Percentiles rank a stretch among this genome's conserved stretches.
Evolutionary conservation across 1,140 invertebrate species (phyloP).

Genomic region (Psilanteris sp.): DNA sequence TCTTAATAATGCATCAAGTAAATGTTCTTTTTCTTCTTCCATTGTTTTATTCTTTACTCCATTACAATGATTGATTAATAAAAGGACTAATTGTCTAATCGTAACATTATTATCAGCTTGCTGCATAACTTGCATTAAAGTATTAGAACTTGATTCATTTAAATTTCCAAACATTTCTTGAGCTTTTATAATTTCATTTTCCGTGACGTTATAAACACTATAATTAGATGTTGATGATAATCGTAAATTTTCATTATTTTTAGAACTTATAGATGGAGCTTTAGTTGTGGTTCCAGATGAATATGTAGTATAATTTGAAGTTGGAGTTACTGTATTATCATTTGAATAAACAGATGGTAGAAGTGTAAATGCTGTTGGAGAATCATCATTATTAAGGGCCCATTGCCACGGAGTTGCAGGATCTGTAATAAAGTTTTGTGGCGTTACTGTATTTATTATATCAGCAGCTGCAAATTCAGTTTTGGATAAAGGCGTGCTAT

Average conservation of each 20-base stretch:
- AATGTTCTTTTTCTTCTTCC: conserved; percentile 83
- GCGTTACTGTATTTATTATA: conserved; percentile 60
- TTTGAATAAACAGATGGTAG: conserved; percentile 67
- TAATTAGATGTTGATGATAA: conserved; percentile 28
- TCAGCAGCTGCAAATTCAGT: conserved; percentile 48
- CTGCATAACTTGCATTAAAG: conserved; percentile 88
- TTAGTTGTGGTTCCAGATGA: conserved; percentile 71
- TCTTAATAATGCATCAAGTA: conserved; percentile 84
- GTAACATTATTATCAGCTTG: conserved; percentile 88
- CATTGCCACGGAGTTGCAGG: conserved; percentile 72
- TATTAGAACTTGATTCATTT: conserved; percentile 86
- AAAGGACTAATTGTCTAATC: conserved; percentile 85
- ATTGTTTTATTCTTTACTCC: conserved; percentile 83
- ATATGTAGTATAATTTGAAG: conserved; percentile 55
- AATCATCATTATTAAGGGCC: conserved; percentile 70
- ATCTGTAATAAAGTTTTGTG: conserved; percentile 62
- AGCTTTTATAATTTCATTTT: conserved; percentile 82
- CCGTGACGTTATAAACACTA: conserved; percentile 68
- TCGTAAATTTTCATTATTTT: conserved; percentile 52
- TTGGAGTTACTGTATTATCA: conserved; percentile 69
- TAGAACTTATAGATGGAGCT: conserved; percentile 68
- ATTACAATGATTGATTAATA: conserved; percentile 88
- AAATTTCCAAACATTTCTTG: conserved; percentile 87
- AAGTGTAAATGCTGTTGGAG: conserved; percentile 75
- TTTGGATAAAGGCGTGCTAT: conserved; percentile 48